A percentile compares a stretch with the other conserved stretches of the same genome.
These are phyloP conservation scores for Ophion obscuratus DNA, from an alignment of 2,888 invertebrate species.

Conservation along the genomic window DNA sequence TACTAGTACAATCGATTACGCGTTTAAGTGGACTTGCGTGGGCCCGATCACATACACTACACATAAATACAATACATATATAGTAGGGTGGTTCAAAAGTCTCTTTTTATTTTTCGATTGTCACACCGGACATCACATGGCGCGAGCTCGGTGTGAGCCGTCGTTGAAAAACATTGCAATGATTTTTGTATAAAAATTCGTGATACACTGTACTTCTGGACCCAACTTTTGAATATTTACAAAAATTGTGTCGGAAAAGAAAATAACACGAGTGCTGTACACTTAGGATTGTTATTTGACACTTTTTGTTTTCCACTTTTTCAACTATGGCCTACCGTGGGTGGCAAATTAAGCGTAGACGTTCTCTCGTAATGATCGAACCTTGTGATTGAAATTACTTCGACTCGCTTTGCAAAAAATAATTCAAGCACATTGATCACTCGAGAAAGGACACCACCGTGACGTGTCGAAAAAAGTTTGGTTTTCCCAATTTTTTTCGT, in stretches of 20 bases:
- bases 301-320: background rate
- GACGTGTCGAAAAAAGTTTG: too few species aligned
- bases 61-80: slow-evolving; percentile 22
- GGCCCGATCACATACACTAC: slow-evolving; percentile 32
- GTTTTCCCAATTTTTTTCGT: too few species aligned
- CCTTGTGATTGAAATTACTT: too few species aligned
- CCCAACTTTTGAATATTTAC: background rate
- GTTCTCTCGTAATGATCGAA: too few species aligned
- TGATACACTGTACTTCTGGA: background rate
- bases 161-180: background rate
- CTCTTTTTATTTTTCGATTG: background rate
- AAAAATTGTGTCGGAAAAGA: background rate
- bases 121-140: background rate
- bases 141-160: background rate
- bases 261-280: background rate
- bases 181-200: background rate
- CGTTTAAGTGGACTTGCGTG: slow-evolving; percentile 47
- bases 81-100: slow-evolving; percentile 18
- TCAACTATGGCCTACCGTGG: background rate
- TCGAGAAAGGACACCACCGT: too few species aligned
- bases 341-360: background rate
- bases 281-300: background rate
- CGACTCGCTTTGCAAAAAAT: background rate
- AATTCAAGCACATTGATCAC: background rate
- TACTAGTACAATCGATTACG: slow-evolving; percentile 66